Evolutionary conservation across 2,888 invertebrate genomes (phyloP).

Genomic region (Embidobia sp.): DNA sequence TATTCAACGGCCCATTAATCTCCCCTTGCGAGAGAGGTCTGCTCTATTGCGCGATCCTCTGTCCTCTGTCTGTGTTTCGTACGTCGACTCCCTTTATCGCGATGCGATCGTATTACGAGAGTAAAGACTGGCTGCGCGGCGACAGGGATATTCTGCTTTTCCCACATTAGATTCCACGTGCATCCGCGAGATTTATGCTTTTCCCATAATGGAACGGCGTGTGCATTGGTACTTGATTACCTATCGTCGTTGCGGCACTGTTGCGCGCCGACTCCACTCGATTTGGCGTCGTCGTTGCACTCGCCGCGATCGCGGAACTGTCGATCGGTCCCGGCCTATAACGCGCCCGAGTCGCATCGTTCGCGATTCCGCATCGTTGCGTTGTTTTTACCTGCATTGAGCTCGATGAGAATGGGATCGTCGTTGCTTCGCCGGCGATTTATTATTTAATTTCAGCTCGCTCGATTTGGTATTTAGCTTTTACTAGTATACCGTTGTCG

Average conservation of each 20-base stretch:
- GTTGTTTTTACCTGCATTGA: slow-evolving; percentile 24
- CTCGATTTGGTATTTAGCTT: slow-evolving; percentile 21
- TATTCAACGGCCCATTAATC: slow-evolving; percentile 66
- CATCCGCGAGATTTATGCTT: slow-evolving; percentile 68
- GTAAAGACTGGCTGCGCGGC: slow-evolving; percentile 46
- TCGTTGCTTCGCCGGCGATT: slow-evolving; percentile 12
- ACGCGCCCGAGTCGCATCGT: slow-evolving; percentile 44
- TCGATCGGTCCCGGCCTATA: slow-evolving; percentile 32
- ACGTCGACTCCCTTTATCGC: slow-evolving; percentile 66
- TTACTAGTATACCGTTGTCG: not conserved
- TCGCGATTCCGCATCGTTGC: slow-evolving; percentile 26
- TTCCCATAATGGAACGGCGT: slow-evolving; percentile 66
- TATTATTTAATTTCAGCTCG: slow-evolving; percentile 38
- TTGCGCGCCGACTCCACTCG: slow-evolving; percentile 20
- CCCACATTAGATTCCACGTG: slow-evolving; percentile 70
- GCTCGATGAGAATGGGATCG: slow-evolving; percentile 47
- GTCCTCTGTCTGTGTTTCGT: slow-evolving; percentile 36
- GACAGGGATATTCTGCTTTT: slow-evolving; percentile 69
- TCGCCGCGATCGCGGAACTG: slow-evolving; percentile 44
- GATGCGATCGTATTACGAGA: slow-evolving; percentile 64
- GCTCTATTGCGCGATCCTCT: slow-evolving; percentile 67
- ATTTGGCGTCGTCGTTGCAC: not conserved
- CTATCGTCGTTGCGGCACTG: slow-evolving; percentile 40
- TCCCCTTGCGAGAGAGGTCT: slow-evolving; percentile 40
- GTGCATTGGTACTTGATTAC: slow-evolving; percentile 50